Evolutionary conservation across 2,888 invertebrate species (phyloP), one percentile per base, ranked within the genome.

Genomic region (Fabriciana adippe): DNA sequence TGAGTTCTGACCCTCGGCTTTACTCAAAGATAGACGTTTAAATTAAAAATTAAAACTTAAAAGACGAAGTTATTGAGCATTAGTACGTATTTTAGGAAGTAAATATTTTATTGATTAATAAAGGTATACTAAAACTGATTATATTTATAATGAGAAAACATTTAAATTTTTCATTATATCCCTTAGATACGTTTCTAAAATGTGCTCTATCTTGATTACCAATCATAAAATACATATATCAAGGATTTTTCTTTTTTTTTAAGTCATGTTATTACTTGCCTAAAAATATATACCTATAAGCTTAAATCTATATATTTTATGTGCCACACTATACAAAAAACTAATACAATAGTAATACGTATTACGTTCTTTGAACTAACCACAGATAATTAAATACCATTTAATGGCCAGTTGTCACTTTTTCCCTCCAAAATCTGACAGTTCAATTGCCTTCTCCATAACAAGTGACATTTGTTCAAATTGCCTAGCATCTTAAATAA

Each of bases 401-500:
- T 61, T 67, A 72, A 65, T 65, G 66, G 63, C 70, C 66, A 75
- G 69, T 71, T 73, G 67, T 71, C 66, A 73, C 79, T 79, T 76
- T 84, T 87, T 87, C 86, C 84, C 85, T 83, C 83, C 81, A 76
- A 88, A 90, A 89, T 88, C 84, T 88, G 88, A 89, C 88, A 89
- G 87, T 81, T 85, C 87, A 86, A 90, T 90, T 90, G 84, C 86
- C 80, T 82, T 82, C 76, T 79, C 81, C 80, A 78, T 81, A 78
- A 81, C 82, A 79, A 81, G 87, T 80, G 89, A 91, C 92, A 92
- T 90, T 91, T 92, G 91, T 88, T 88, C 88, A 87, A 89, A 89
- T 90, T 88, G 83, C 83, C 81, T 79, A 82, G 83, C 79, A 84
- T 73, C 62, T 59, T 62, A 60, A 65, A n/a, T 8, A 26, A 15